A percentile compares a stretch with the other conserved stretches of the same genome.
Conservation (phyloP, 2,113 vertebrate species). For the Clinocottus analis region DNA sequence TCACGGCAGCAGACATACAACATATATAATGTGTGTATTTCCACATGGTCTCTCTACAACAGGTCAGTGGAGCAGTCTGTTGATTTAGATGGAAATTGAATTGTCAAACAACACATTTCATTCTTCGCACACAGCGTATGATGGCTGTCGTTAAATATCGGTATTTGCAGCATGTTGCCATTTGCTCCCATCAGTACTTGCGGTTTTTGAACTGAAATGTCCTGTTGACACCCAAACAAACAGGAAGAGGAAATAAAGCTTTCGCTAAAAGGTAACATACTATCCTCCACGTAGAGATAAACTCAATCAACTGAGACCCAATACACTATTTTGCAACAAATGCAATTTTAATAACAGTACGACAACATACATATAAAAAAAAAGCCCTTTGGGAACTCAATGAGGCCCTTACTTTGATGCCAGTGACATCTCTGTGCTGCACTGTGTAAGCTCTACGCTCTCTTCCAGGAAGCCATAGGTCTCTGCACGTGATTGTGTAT, state of each 20-base stretch:
- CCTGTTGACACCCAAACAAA: neutral
- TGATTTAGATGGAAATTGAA: slow-evolving; percentile 2
- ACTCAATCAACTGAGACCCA: neutral
- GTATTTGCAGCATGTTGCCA: neutral
- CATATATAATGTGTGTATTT: slow-evolving; percentile 16
- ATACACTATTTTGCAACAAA: neutral
- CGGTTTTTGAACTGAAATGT: neutral
- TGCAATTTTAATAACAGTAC: too few species aligned
- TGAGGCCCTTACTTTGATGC: slow-evolving; percentile 1
- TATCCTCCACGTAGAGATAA: neutral
- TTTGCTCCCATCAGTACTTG: neutral
- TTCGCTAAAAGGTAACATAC: neutral
- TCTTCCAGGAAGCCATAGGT: slow-evolving; percentile 43
- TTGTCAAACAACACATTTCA: slow-evolving; percentile 2
- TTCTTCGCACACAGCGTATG: neutral
- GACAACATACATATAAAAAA: neutral
- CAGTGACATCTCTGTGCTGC: slow-evolving; percentile 10
- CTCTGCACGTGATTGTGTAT: slow-evolving; percentile 53
- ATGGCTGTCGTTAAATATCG: neutral
- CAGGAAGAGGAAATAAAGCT: neutral
- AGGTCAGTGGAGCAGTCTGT: neutral
- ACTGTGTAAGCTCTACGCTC: slow-evolving; percentile 21
- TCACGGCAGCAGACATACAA: slow-evolving; percentile 41
- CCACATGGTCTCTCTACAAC: neutral
- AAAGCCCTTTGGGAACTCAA: neutral